Conservation (phyloP, 2,888 invertebrate genomes). For the Smittia sp. region DNA sequence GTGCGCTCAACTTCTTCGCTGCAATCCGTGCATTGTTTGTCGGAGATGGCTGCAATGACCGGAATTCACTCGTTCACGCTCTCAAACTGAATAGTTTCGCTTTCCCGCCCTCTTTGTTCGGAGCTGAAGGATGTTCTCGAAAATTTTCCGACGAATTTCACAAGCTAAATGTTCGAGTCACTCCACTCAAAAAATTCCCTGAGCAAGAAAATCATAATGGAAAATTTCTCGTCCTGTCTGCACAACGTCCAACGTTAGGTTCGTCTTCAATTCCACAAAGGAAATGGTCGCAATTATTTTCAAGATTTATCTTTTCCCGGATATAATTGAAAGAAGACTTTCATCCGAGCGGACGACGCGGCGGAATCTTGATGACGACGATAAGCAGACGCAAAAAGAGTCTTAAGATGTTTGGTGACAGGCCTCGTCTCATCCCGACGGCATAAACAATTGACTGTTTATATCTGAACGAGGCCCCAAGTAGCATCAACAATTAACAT, state of each 20-base stretch:
- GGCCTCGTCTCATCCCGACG: not conserved
- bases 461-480: constrained; percentile 3
- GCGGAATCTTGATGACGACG: not conserved
- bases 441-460: constrained; percentile 29
- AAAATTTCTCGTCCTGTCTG: not conserved
- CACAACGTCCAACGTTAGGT: not conserved
- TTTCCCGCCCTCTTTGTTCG: too few relatives aligned
- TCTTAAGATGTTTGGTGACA: not conserved
- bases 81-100: too few relatives aligned
- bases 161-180: not conserved
- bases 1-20: not conserved
- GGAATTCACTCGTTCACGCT: not conserved
- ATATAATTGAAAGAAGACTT: not conserved
- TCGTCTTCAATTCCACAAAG: constrained; percentile 21
- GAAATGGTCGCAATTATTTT: constrained; percentile 28
- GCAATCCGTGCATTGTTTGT: not conserved
- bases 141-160: too few relatives aligned
- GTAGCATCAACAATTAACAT: not conserved
- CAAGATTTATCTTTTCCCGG: constrained; percentile 21
- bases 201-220: not conserved
- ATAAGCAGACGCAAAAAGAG: constrained; percentile 16
- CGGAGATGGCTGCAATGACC: not conserved
- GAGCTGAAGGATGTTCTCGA: too few relatives aligned
- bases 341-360: not conserved
- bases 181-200: not conserved